Conservation (phyloP, 2,888 invertebrate species). For the Macropis europaea region DNA sequence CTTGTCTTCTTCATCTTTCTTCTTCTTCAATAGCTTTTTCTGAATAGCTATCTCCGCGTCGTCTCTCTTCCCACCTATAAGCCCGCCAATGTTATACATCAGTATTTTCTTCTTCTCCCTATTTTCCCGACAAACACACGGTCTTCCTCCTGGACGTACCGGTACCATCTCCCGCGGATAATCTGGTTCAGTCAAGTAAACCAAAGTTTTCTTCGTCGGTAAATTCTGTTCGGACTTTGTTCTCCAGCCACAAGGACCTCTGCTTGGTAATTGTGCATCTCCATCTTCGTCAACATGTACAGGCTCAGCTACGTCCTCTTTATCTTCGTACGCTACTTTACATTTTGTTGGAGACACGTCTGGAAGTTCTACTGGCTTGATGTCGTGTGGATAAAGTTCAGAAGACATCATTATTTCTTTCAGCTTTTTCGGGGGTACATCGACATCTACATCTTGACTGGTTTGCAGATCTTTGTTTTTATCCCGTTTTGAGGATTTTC, state of each 20-base stretch:
- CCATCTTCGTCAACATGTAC: neutral
- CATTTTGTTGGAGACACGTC: slow-evolving; percentile 23
- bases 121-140: slow-evolving; percentile 72
- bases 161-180: slow-evolving; percentile 62
- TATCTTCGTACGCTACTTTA: slow-evolving; percentile 5
- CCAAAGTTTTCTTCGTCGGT: slow-evolving; percentile 65
- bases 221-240: slow-evolving; percentile 67
- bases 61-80: slow-evolving; percentile 28
- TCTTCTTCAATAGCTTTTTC: slow-evolving; percentile 9
- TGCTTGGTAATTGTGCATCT: neutral
- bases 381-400: slow-evolving; percentile 52
- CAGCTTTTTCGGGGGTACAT: slow-evolving; percentile 6
- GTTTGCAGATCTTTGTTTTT: neutral
- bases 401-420: slow-evolving; percentile 68
- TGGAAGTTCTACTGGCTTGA: slow-evolving; percentile 57
- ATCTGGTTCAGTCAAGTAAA: slow-evolving; percentile 63
- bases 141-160: slow-evolving; percentile 65
- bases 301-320: neutral
- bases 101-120: slow-evolving; percentile 66
- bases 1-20: slow-evolving; percentile 22
- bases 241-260: slow-evolving; percentile 65
- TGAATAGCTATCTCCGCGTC: neutral
- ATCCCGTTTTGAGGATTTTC: neutral
- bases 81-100: slow-evolving; percentile 64
- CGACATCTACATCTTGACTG: neutral